Percentiles rank a stretch among this genome's conserved stretches.
Evolutionary conservation across 30 jellyfish, hydroid and myxozoan genomes (phyloP).

Genomic region (Turritopsis dohrnii): DNA sequence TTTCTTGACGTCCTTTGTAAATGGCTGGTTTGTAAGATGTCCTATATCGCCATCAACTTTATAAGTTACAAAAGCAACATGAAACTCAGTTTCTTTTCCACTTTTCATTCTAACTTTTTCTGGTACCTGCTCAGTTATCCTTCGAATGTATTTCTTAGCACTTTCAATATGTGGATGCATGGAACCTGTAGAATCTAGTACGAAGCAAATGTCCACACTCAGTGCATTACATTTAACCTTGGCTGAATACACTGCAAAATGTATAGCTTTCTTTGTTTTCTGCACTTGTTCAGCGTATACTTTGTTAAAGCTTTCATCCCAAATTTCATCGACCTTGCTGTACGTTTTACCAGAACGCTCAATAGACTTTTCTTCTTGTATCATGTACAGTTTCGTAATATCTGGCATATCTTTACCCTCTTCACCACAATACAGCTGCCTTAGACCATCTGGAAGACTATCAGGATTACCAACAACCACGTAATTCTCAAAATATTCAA

Average conservation of each 20-base stretch:
- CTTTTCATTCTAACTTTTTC: neutral
- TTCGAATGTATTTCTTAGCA: neutral
- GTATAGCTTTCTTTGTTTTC: neutral
- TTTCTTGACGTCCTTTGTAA: neutral
- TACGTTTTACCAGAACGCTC: neutral
- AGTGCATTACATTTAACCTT: neutral
- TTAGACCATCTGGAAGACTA: neutral
- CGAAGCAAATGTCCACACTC: conserved; percentile 10
- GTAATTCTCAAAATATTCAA: conserved; percentile 5
- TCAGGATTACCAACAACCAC: conserved; percentile 17
- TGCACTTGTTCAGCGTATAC: neutral
- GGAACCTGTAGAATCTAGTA: conserved; percentile 16
- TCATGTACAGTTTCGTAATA: neutral
- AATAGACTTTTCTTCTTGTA: neutral
- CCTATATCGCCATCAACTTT: conserved; percentile 1
- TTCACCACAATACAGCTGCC: neutral
- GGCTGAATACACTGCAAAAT: neutral
- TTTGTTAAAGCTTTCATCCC: neutral
- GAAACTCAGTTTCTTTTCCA: neutral
- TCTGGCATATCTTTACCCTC: neutral
- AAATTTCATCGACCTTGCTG: neutral
- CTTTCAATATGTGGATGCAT: neutral
- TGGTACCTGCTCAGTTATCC: neutral
- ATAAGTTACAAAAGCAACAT: conserved; percentile 9
- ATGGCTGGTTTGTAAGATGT: conserved; percentile 1